These are phyloP conservation scores for Ammodramus savannarum DNA, from an alignment of 2,113 vertebrate species.

Conservation along the genomic window DNA sequence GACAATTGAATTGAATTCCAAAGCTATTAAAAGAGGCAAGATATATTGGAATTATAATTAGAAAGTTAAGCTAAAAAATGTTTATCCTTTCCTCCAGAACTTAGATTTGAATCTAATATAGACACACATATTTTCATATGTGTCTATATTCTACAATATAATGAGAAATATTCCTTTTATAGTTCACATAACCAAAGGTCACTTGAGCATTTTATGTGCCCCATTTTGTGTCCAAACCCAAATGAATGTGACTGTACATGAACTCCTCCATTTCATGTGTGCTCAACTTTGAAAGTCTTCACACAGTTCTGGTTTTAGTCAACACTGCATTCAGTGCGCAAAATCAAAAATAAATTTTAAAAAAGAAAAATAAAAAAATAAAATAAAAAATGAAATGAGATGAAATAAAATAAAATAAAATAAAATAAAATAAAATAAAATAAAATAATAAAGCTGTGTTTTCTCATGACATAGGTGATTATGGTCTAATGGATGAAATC, in stretches of 20 bases:
- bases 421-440: not conserved
- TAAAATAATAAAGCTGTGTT: not conserved
- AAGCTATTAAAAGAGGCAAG: not conserved
- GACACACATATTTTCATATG: not conserved
- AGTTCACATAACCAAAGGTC: not conserved
- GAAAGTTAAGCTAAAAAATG: not conserved
- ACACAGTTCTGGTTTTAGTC: not conserved
- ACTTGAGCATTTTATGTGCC: not conserved
- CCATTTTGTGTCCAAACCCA: not conserved
- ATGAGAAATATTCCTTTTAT: not conserved
- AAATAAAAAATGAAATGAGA: no score
- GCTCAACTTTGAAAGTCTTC: not conserved
- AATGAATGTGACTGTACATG: not conserved
- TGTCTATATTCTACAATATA: not conserved
- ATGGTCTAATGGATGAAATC: not conserved
- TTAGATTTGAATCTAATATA: not conserved
- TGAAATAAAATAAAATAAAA: no score
- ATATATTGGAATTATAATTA: not conserved
- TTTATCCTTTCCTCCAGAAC: not conserved
- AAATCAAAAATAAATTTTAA: not conserved
- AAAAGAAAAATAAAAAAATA: not conserved
- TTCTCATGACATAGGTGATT: not conserved
- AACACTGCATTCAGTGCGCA: not conserved
- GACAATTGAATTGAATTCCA: not conserved
- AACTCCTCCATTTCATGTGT: not conserved